Base-by-base conservation (phyloP, 2,113 vertebrate species). In the Illadopsis cleaveri region DNA sequence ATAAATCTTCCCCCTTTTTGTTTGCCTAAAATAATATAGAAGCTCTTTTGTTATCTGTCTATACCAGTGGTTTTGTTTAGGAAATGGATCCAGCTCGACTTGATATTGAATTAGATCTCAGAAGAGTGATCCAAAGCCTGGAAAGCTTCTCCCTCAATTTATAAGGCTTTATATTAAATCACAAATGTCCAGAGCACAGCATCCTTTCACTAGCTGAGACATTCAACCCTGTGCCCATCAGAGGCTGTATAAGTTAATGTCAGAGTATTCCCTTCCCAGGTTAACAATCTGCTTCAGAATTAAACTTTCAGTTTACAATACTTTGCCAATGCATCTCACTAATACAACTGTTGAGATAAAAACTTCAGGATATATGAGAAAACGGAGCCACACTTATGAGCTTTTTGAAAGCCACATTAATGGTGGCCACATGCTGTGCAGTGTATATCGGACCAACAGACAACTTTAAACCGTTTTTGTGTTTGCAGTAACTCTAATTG, bases 41-140 rank as follows among this genome's bases (percentile, higher is more conserved):
- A 84, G 47, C 18, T 82, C 21, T 38, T 91, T 71, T 89, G 35
- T 76, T 83, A 73, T 14, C 37, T 85, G n/a, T 22, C 33, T 69
- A 24, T 37, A 33, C 45, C 60, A 42, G 28, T 61, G 21, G 20
- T 61, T 62, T 94, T 40, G 28, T 85, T 93, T 61, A 60, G 69
- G 51, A 93, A 91, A 91, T 11, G 44, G 57, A 70, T 71, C 47
- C 51, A 75, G 40, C 56, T 48, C 64, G 31, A 62, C 28, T 64
- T 82, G 40, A 53, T 73, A 89, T 45, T 84, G 85, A 85, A 82
- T 76, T 85, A 85, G 53, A 68, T 53, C 25, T 90, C 54, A 79
- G 15, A 94, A 76, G 37, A 85, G 33, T 75, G 45, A 95, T 88
- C 30, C 27, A 80, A 82, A 93, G 53, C 17, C 62, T 51, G 66